Evolutionary conservation across 2,113 vertebrate species (phyloP).

Genomic region (Setophaga kirtlandii): DNA sequence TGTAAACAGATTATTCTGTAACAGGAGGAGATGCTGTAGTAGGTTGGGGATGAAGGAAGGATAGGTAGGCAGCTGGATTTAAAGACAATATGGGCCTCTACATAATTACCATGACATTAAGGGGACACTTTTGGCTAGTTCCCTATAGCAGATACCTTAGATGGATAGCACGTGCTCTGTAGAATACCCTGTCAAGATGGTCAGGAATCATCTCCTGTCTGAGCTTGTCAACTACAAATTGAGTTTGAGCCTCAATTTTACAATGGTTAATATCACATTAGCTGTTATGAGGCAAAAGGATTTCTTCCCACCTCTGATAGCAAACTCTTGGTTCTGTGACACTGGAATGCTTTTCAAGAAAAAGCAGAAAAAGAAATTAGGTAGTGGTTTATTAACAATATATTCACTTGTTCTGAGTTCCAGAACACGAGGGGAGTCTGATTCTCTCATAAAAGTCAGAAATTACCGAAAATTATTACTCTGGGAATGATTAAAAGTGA

Average conservation of each 20-base stretch:
- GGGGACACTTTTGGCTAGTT: not conserved
- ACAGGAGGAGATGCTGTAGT: not conserved
- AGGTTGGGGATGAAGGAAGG: not conserved
- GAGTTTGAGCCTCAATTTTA: not conserved
- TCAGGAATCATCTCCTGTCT: not conserved
- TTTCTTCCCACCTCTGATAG: not conserved
- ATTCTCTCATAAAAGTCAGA: not conserved
- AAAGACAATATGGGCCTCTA: not conserved
- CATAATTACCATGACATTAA: not conserved
- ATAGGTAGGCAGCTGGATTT: not conserved
- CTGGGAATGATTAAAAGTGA: not conserved
- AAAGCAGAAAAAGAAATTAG: not conserved
- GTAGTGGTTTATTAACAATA: not conserved
- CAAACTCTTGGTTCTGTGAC: not conserved
- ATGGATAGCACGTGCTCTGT: accelerated
- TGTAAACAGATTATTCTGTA: not conserved
- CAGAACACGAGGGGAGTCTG: not conserved
- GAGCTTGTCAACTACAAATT: not conserved
- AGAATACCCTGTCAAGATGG: not conserved
- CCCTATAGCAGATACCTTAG: not conserved
- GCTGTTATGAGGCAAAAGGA: not conserved
- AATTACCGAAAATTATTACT: not conserved
- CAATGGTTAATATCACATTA: not conserved
- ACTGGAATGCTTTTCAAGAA: not conserved
- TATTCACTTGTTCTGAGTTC: not conserved